Percentiles rank a stretch among this genome's conserved stretches.
phyloP scores from a whole-genome alignment of 2,113 vertebrate genomes.

The Cochlearius cochlearius region DNA sequence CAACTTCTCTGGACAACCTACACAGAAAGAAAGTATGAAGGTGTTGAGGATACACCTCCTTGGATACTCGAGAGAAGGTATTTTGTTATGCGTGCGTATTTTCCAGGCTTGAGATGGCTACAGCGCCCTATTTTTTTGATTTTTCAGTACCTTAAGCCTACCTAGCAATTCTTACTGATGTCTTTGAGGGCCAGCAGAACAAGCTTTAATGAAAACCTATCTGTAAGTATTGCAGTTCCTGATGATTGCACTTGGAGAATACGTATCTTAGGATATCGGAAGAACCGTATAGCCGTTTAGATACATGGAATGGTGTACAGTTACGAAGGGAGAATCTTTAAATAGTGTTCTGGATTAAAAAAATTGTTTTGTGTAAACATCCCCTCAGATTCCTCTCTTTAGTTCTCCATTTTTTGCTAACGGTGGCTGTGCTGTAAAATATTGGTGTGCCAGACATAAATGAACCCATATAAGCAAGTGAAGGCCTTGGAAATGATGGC shows the following conservation, averaged over 20 bases:
- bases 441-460: neutral
- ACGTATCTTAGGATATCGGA: accelerated
- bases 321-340: neutral
- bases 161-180: neutral
- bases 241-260: neutral
- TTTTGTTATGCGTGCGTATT: accelerated
- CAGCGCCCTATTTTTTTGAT: neutral
- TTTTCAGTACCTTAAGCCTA: neutral
- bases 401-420: conserved; percentile 49
- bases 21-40: neutral
- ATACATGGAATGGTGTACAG: neutral
- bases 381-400: neutral
- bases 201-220: neutral
- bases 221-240: neutral
- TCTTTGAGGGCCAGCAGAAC: neutral
- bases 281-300: neutral
- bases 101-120: neutral
- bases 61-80: neutral
- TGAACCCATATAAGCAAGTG: neutral
- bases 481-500: neutral
- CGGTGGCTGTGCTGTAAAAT: neutral
- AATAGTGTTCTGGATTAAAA: conserved; percentile 30
- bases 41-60: neutral
- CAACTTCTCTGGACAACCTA: neutral
- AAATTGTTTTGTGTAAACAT: conserved; percentile 35